phyloP scores from a whole-genome alignment of 1,140 invertebrate species.

The Drosophila virilis region DNA sequence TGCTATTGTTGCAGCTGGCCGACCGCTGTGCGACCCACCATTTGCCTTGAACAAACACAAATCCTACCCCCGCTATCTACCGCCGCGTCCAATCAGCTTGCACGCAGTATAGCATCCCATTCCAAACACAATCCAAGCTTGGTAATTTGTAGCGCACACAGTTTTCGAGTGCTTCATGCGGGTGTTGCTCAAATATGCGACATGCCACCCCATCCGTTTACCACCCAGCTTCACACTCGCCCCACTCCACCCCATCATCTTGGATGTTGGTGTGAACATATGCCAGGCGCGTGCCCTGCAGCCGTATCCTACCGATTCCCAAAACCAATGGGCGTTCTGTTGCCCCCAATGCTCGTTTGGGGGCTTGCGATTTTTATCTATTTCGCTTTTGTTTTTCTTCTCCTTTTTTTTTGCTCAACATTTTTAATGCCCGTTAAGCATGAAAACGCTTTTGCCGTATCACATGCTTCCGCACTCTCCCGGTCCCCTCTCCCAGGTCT shows the following conservation, averaged over 20 bases:
- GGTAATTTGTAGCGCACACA: constrained; percentile 69
- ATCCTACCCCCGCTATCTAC: constrained; percentile 23
- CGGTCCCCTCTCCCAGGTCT: too few species aligned
- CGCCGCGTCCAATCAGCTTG: constrained; percentile 67
- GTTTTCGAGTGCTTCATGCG: constrained; percentile 72
- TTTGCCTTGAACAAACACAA: constrained; percentile 68
- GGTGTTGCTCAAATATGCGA: constrained; percentile 77
- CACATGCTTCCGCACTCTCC: constrained; percentile 16
- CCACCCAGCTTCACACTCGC: constrained; percentile 46
- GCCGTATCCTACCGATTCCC: neutral
- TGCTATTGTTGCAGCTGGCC: constrained; percentile 79
- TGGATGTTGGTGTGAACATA: constrained; percentile 83
- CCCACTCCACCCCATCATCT: constrained; percentile 21
- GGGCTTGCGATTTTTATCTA: constrained; percentile 61
- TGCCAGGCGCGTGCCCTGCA: constrained; percentile 69
- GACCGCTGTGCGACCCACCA: constrained; percentile 29
- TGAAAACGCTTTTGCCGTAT: constrained; percentile 77
- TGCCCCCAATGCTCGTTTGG: constrained; percentile 13
- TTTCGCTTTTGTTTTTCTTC: constrained; percentile 47
- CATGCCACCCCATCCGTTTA: constrained; percentile 26
- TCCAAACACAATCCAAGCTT: constrained; percentile 19
- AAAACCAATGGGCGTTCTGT: constrained; percentile 20
- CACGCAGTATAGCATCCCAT: constrained; percentile 26
- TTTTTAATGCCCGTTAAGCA: constrained; percentile 81
- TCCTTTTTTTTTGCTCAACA: constrained; percentile 63